Base-by-base conservation (phyloP, 2,113 vertebrate genomes). In the Callospermophilus lateralis region DNA sequence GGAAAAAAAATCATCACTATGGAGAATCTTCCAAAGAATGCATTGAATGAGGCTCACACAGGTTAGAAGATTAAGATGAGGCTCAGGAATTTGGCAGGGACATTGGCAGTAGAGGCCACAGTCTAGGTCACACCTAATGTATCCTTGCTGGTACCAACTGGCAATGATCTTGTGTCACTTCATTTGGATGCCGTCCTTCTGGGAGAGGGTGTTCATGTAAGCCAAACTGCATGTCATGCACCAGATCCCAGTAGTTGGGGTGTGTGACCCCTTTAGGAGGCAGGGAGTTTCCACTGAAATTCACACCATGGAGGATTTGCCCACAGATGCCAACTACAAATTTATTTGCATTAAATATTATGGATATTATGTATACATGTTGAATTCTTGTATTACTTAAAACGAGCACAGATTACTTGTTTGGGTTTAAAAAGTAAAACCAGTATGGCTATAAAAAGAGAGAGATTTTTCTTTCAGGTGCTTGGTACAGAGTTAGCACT, bases 11-110 rank as follows among this genome's bases (percentile, higher is more conserved):
- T 53, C 16, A 42, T 42, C 8, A 17, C 51, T 77, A 24, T 8
- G 84, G 65, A 96, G 84, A 90, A 28, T 84, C 51, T 84, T 77
- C 65, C 77, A 90, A 94, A 81, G 61, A 77, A 61, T 53, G 55
- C 16, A 24, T 45, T 72, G 4, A 73, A 58, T 45, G 37, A 42
- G 16, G 51, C 77, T 80, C 39, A 42, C 48, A 55, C 45, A 51
- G 9, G 13, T 37, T 73, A 48, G 89, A 80, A 85, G n/a, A 70
- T 16, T 26, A 76, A 70, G 6, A n/a, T 2, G 6, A 48, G 16
- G 26, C 58, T 92, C 34, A 53, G 84, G 76, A 86, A 76, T 70
- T 74, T 28, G 48, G 15, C 88, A 58, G 65, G 17, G 45, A 51
- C 8, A 1, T 84, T 84, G 70, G 48, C n/a, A 48, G 11, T 19